phyloP scores from a whole-genome alignment of 2,888 invertebrate genomes.

The Eupsilia transversa region DNA sequence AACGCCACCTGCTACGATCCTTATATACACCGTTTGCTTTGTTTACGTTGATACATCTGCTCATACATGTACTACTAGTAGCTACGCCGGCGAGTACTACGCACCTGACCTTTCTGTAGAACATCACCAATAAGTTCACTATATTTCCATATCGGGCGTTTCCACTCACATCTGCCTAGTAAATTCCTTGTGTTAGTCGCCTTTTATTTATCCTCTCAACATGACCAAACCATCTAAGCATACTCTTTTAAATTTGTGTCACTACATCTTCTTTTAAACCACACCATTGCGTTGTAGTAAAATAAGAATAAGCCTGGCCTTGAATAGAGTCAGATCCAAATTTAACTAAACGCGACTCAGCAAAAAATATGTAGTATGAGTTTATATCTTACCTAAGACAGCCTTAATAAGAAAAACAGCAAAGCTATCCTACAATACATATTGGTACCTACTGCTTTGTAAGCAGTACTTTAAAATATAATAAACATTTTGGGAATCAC shows the following conservation, averaged over 20 bases:
- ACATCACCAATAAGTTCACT: too few relatives aligned
- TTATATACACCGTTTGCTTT: constrained; percentile 1
- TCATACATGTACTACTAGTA: too few relatives aligned
- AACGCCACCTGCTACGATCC: not conserved
- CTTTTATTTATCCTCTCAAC: not conserved
- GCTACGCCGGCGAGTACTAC: too few relatives aligned
- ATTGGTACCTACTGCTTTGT: constrained; percentile 11
- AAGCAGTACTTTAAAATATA: constrained; percentile 59
- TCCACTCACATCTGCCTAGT: not conserved
- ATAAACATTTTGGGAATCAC: constrained; percentile 57
- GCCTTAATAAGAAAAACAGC: constrained; percentile 15
- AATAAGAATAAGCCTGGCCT: not conserved
- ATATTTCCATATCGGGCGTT: not conserved
- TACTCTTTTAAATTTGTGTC: not conserved
- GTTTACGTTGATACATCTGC: not conserved
- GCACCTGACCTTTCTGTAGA: not conserved
- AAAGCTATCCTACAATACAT: not conserved
- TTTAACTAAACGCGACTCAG: not conserved
- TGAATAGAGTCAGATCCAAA: not conserved
- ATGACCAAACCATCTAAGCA: not conserved
- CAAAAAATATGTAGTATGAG: not conserved
- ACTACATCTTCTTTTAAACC: too few relatives aligned
- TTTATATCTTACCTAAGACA: not conserved
- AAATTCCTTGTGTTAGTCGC: not conserved
- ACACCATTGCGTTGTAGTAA: not conserved